Evolutionary conservation across 2,888 invertebrate species (phyloP).

Genomic region (Cabera pusaria): DNA sequence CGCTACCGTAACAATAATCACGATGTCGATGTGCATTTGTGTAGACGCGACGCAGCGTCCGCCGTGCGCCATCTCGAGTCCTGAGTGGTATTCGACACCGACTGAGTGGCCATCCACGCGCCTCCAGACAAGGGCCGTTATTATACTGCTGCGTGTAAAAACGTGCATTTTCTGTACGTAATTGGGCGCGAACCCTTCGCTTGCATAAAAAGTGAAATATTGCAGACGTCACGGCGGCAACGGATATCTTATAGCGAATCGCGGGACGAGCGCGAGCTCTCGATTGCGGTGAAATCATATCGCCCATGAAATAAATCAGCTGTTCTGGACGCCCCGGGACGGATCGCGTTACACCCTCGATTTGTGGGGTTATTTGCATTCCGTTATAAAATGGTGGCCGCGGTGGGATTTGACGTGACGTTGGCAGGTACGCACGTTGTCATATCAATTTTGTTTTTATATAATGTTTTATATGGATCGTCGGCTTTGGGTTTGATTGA

Average conservation of each 20-base stretch:
- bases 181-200: conserved; percentile 61
- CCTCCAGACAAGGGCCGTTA: conserved; percentile 56
- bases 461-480: conserved; percentile 48
- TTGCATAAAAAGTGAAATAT: conserved; percentile 41
- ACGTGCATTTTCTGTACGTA: conserved; percentile 63
- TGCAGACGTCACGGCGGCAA: conserved; percentile 42
- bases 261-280: conserved; percentile 44
- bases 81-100: conserved; percentile 68
- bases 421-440: conserved; percentile 69
- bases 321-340: conserved; percentile 59
- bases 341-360: conserved; percentile 74
- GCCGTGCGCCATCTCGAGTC: conserved; percentile 67
- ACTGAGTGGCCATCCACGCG: conserved; percentile 67
- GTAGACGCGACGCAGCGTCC: conserved; percentile 53
- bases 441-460: conserved; percentile 50
- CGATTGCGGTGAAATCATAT: conserved; percentile 76
- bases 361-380: conserved; percentile 74
- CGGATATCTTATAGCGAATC: conserved; percentile 43
- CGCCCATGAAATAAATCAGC: conserved; percentile 77
- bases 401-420: conserved; percentile 68
- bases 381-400: conserved; percentile 69
- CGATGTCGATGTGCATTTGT: conserved; percentile 65
- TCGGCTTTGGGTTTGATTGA: conserved; percentile 46
- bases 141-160: conserved; percentile 52
- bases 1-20: no score